Evolutionary conservation across 1,140 invertebrate genomes (phyloP), one percentile per base, ranked within the genome.

Genomic region (Danaus melanippus): DNA sequence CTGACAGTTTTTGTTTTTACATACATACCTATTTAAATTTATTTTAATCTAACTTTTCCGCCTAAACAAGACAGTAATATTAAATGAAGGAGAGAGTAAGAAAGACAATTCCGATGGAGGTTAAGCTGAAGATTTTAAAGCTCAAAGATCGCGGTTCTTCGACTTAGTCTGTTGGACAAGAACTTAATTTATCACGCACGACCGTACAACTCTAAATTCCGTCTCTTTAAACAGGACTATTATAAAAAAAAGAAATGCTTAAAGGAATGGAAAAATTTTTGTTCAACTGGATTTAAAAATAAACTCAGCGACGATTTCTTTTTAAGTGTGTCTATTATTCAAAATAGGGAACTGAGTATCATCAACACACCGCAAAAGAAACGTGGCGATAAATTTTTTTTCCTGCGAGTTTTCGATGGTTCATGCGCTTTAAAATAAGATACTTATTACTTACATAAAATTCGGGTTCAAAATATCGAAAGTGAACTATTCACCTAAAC

Each of bases 331-430:
- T 12, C 46, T 21, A 39, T 39, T 10, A 48, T 48, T 39, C 47
- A 32, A 32, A 32, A 32, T 32, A 7, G 6, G 7, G 4, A 32
- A 32, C 21, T 32, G 21, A 32, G 2, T 32, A 7, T 32, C 21
- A 32, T 32, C 21, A 32, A 32, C 21, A 32, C 21, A 32, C 46
- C n/a, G 21, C 46, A 48, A 48, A 48, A 48, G 17, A 39, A 48
- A 48, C 46, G 46, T 48, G 21, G 43, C 42, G 10, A 46, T 9
- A 32, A 53, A 53, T 45, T 17, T 53, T 46, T 21, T 52, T 57
- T 57, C 45, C 49, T 46, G 76, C 74, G 17, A 83, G 71, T 59
- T 69, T 67, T 47, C 76, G 78, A 46, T 87, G 79, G 74, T 67
- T 87, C 42, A 51, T 63, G 9, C 65, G 62, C 54, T 84, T 84